Conservation (phyloP, 2,113 vertebrate genomes). For the Mesoclemmys tuberculata region DNA sequence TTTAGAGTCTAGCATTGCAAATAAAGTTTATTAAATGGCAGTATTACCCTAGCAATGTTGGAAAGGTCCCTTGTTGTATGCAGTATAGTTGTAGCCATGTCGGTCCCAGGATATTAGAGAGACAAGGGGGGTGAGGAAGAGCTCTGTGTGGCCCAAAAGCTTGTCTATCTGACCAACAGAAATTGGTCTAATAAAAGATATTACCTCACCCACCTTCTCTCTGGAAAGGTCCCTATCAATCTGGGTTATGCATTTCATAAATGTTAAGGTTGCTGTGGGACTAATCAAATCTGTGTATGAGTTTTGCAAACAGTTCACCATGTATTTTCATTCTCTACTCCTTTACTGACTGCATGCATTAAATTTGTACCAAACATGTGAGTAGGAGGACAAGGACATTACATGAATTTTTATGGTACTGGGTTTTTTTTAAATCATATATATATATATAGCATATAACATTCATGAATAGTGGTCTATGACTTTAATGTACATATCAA, state of each 20-base stretch:
- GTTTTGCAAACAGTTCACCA: neutral
- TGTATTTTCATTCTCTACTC: conserved; percentile 3
- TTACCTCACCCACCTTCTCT: neutral
- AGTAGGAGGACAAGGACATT: neutral
- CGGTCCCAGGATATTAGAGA: too few species aligned
- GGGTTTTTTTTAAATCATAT: neutral
- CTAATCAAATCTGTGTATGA: neutral
- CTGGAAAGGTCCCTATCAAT: neutral
- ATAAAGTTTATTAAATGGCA: neutral
- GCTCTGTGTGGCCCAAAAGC: too few species aligned
- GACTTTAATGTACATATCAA: neutral
- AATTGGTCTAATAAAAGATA: too few species aligned
- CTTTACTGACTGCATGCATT: neutral
- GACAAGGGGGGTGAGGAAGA: too few species aligned
- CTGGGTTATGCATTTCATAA: neutral
- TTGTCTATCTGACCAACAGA: too few species aligned
- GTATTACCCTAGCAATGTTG: neutral
- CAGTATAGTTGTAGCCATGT: too few species aligned
- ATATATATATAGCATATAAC: neutral
- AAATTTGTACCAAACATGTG: neutral
- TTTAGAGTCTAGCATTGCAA: neutral
- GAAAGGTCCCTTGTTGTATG: neutral
- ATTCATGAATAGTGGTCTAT: neutral
- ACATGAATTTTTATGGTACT: neutral
- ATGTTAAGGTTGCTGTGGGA: neutral